Base-by-base conservation (phyloP, 2,113 vertebrate species). In the Corvus moneduloides region DNA sequence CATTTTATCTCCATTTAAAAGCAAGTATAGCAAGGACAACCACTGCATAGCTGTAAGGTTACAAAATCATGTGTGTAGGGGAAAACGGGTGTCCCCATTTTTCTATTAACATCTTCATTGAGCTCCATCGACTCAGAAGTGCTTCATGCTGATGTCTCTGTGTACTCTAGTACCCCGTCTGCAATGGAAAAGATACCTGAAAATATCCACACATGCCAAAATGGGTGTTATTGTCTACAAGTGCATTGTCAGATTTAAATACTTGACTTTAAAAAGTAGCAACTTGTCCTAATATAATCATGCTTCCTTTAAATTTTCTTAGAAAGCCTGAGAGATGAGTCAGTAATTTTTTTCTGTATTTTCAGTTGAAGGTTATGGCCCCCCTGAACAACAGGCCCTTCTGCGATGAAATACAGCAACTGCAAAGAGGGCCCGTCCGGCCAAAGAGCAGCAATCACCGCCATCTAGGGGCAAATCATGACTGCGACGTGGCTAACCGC, bases 1-100 rank as follows among this genome's bases (percentile, higher is more conserved):
- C 15, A 63, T 63, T 76, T 84, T 4, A 80, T 54, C 27, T 76
- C 39, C 35, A 8, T 67, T 91, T 71, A 46, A 66, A 83, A 92
- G n/a, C 43, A 84, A 56, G 24, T 37, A 80, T 11, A 64, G 28
- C 30, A 87, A 62, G 30, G 32, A 71, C 46, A 83, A 43, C 11
- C 17, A 71, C 6, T 41, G 39, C 33, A 79, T 22, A 67, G 33
- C 19, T 83, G 52, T 56, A 52, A 92, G 63, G 23, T 44, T 67
- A 80, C 5, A 22, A 79, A 89, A 52, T 32, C n/a, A 32, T 3
- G 26, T 55, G 19, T 52, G 5, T 13, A 69, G 24, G 12, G 19
- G 26, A 8, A 83, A 86, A 75, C 0, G 0, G 2, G 8, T 5
- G 11, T 43, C 32, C 9, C 6, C 5, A 16, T 64, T 59, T 48